A percentile compares a stretch with the other conserved stretches of the same genome.
phyloP scores from a whole-genome alignment of 2,113 vertebrate genomes.

The Penelope pileata region DNA sequence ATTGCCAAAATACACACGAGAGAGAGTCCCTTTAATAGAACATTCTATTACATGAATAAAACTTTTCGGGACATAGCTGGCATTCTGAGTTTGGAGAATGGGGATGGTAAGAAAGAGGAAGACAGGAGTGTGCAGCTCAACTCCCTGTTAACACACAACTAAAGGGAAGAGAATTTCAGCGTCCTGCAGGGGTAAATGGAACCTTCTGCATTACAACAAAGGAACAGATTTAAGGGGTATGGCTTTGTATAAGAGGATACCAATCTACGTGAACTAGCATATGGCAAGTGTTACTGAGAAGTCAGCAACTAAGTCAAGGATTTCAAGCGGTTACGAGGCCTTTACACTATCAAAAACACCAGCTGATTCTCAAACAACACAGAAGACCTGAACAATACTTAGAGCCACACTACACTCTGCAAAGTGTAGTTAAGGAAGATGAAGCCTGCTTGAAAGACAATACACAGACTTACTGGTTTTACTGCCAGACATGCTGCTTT shows the following conservation, averaged over 20 bases:
- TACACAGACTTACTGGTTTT: not conserved
- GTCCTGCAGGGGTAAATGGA: not conserved
- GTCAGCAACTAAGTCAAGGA: conserved; percentile 27
- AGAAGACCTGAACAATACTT: not conserved
- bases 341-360: not conserved
- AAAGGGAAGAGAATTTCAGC: not conserved
- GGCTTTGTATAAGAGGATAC: conserved; percentile 25
- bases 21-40: not conserved
- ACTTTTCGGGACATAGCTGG: not conserved
- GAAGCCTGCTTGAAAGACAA: not conserved
- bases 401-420: not conserved
- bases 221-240: conserved; percentile 10
- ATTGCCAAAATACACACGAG: not conserved
- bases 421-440: not conserved
- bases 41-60: no score
- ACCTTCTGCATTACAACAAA: conserved; percentile 10
- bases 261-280: conserved; percentile 14
- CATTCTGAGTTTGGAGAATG: not conserved
- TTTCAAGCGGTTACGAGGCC: conserved; percentile 25
- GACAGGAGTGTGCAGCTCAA: not conserved
- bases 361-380: not conserved
- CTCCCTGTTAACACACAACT: not conserved
- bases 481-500: not conserved
- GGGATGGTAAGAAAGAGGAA: not conserved
- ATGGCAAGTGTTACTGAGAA: conserved; percentile 22